Conservation (phyloP, 30 jellyfish, hydroid and myxozoan species). For the Pseudorhiza aurosa region DNA sequence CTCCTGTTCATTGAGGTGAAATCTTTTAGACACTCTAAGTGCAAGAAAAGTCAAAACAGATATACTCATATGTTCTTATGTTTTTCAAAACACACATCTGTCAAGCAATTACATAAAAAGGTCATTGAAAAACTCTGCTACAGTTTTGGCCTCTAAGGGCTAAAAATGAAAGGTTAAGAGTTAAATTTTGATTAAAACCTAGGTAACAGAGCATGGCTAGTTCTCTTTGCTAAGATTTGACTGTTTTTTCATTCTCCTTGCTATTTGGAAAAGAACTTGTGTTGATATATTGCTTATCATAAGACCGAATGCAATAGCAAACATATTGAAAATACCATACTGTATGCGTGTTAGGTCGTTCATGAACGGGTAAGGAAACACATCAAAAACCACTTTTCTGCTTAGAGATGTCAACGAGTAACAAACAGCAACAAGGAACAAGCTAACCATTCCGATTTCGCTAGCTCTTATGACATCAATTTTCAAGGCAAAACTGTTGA, state of each 20-base stretch:
- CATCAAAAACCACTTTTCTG: conserved; percentile 23
- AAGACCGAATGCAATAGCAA: conserved; percentile 27
- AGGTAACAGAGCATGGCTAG: not conserved
- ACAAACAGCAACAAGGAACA: conserved; percentile 10
- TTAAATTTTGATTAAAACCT: no score
- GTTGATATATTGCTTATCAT: conserved; percentile 55
- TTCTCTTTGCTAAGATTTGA: not conserved
- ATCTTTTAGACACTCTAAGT: no score
- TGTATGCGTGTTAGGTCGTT: conserved; percentile 38
- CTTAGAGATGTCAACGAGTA: not conserved
- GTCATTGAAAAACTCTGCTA: no score
- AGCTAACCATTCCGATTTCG: conserved; percentile 57
- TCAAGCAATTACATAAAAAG: no score
- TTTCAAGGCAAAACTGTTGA: conserved; percentile 46
- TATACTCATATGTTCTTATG: not conserved
- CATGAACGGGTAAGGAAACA: conserved; percentile 62
- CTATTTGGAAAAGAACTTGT: conserved; percentile 19
- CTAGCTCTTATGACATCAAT: conserved; percentile 52
- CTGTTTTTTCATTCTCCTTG: conserved; percentile 16
- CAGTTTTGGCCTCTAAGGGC: no score
- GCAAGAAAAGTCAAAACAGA: no score
- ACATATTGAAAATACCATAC: conserved; percentile 31
- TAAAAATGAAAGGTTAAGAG: no score
- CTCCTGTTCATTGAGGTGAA: no score
- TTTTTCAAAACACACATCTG: not conserved